These are phyloP conservation scores for Lepetodrilus schrolli DNA, from an alignment of 2,888 invertebrate genomes.

Conservation along the genomic window DNA sequence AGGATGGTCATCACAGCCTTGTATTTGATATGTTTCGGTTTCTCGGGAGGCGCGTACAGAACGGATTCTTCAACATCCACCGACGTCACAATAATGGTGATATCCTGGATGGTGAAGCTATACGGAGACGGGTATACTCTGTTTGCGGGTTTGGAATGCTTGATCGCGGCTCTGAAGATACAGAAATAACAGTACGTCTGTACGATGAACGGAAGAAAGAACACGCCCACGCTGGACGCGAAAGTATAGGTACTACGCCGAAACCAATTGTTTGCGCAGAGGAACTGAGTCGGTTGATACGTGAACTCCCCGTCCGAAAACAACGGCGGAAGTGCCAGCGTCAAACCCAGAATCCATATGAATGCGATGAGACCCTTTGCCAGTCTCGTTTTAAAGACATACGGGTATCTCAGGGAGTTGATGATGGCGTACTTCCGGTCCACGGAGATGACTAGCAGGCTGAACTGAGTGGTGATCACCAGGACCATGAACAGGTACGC, in stretches of 20 bases:
- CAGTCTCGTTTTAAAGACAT: constrained; percentile 53
- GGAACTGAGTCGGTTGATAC: constrained; percentile 46
- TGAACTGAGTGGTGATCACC: constrained; percentile 49
- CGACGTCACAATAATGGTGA: constrained; percentile 11
- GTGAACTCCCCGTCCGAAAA: constrained; percentile 44
- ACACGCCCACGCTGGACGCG: constrained; percentile 39
- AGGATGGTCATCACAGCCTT: constrained; percentile 62
- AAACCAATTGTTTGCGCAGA: constrained; percentile 50
- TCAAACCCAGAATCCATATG: constrained; percentile 49
- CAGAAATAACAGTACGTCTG: constrained; percentile 56
- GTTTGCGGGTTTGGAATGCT: constrained; percentile 50
- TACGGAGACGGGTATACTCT: constrained; percentile 48
- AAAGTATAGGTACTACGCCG: constrained; percentile 36
- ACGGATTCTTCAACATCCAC: not conserved
- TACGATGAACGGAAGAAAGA: constrained; percentile 47
- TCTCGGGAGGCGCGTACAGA: too few species aligned
- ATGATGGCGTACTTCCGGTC: constrained; percentile 63
- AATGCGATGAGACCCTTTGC: constrained; percentile 45
- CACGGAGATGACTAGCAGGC: constrained; percentile 53
- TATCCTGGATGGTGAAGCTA: constrained; percentile 22
- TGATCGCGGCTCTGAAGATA: constrained; percentile 58
- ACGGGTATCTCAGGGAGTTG: constrained; percentile 58
- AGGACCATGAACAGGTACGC: constrained; percentile 54
- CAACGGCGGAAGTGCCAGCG: constrained; percentile 52
- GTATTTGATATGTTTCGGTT: constrained; percentile 44